phyloP scores from a whole-genome alignment of 2,797 vertebrate species.

The Sardinella longiceps region DNA sequence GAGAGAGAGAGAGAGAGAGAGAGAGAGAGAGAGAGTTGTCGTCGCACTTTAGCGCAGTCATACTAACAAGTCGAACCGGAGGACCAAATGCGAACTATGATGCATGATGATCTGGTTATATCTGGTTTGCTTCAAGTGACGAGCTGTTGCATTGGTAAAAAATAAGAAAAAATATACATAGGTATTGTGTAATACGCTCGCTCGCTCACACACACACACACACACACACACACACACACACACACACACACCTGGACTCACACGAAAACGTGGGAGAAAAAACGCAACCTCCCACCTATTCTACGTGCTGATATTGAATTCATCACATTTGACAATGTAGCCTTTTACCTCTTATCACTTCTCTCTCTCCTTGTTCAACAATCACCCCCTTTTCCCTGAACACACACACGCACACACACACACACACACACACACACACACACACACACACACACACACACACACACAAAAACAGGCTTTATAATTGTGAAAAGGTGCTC shows the following conservation, averaged over 20 bases:
- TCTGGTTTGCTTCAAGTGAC: not conserved
- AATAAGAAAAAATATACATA: not conserved
- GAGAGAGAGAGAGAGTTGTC: not conserved
- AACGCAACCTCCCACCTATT: not conserved
- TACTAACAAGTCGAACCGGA: not conserved
- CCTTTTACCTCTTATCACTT: not conserved
- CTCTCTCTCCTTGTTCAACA: not conserved
- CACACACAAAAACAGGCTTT: no score
- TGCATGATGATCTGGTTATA: not conserved
- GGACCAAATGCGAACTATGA: not conserved
- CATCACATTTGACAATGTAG: not conserved
- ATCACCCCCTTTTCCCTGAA: not conserved
- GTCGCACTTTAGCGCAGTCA: slow-evolving; percentile 8
- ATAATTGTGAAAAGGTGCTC: no score
- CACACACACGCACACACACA: slow-evolving; percentile 34
- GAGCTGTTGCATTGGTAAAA: not conserved
- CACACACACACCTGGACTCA: not conserved
- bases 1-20: not conserved
- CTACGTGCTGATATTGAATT: not conserved
- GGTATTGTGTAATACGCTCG: not conserved
- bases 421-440: no score
- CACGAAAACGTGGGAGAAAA: not conserved
- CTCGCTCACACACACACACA: not conserved
- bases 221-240: not conserved
- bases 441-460: slow-evolving; percentile 34